Evolutionary conservation across 2,888 invertebrate genomes (phyloP).

Genomic region (Odontocerum albicorne): DNA sequence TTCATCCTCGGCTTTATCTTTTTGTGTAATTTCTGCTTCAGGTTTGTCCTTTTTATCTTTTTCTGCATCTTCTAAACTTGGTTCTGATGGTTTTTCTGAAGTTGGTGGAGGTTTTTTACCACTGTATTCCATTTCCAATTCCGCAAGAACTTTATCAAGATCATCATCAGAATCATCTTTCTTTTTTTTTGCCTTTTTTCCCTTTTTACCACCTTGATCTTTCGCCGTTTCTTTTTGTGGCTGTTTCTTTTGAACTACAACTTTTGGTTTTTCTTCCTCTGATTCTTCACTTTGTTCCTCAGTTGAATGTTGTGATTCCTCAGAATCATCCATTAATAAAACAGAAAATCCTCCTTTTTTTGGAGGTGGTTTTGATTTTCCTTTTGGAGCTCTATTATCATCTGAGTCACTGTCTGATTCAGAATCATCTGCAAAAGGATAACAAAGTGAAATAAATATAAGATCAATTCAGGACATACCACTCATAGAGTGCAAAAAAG

Average conservation of each 20-base stretch:
- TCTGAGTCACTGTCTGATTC: conserved; percentile 51
- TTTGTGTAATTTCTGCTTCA: conserved; percentile 46
- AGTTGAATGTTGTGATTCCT: conserved; percentile 47
- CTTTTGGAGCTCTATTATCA: conserved; percentile 49
- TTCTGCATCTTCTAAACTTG: conserved; percentile 43
- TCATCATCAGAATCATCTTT: conserved; percentile 80
- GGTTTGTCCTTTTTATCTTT: conserved; percentile 47
- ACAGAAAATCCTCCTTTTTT: conserved; percentile 68
- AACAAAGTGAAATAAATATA: background rate
- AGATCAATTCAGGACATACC: background rate
- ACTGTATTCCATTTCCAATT: conserved; percentile 79
- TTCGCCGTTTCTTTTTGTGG: conserved; percentile 47
- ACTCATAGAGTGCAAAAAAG: background rate
- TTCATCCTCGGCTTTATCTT: conserved; percentile 47
- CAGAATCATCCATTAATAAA: conserved; percentile 66
- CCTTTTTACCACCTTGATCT: conserved; percentile 64
- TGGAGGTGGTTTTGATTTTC: conserved; percentile 45
- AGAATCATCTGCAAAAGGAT: conserved; percentile 38
- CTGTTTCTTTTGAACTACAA: conserved; percentile 47
- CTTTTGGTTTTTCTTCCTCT: conserved; percentile 44
- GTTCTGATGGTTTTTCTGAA: conserved; percentile 40
- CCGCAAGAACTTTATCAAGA: conserved; percentile 80
- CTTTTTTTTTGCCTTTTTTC: conserved; percentile 72
- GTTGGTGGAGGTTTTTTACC: conserved; percentile 44
- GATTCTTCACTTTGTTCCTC: conserved; percentile 32